These are phyloP conservation scores for Paraplagusia blochii DNA, from an alignment of 2,113 vertebrate species.

Conservation along the genomic window DNA sequence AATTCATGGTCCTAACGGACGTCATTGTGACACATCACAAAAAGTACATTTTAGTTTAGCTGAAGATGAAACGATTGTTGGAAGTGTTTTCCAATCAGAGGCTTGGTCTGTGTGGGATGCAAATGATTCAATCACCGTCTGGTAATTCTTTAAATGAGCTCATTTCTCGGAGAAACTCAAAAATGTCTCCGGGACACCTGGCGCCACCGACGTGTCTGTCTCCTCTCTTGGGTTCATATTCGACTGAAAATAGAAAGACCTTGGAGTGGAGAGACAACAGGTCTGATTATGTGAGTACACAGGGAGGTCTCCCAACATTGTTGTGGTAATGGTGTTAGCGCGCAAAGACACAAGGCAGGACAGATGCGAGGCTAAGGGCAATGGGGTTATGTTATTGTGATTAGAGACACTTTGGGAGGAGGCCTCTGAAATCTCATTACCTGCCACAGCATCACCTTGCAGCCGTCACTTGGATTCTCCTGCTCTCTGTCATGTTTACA, in stretches of 20 bases:
- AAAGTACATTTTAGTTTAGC: background rate
- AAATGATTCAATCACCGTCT: conserved; percentile 29
- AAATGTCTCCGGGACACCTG: conserved; percentile 52
- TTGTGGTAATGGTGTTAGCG: conserved; percentile 72
- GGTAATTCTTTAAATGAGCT: conserved; percentile 35
- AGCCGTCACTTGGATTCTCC: conserved; percentile 19
- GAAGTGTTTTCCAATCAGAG: conserved; percentile 16
- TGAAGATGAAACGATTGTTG: background rate
- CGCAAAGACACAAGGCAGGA: conserved; percentile 58
- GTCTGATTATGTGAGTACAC: conserved; percentile 62
- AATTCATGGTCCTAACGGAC: too few relatives aligned
- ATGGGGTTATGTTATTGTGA: conserved; percentile 67
- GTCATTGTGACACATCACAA: too few relatives aligned
- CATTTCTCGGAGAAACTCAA: conserved; percentile 42
- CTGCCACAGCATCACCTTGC: conserved; percentile 41
- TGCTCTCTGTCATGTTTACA: conserved; percentile 20
- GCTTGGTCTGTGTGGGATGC: conserved; percentile 25
- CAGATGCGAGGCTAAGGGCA: conserved; percentile 65
- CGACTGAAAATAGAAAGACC: conserved; percentile 63
- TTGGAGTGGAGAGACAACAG: conserved; percentile 65
- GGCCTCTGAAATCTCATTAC: conserved; percentile 46
- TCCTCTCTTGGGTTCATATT: conserved; percentile 48
- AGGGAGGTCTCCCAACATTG: conserved; percentile 64
- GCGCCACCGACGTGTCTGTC: conserved; percentile 51
- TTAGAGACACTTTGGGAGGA: conserved; percentile 48